These are phyloP conservation scores for Euura lappo DNA, from an alignment of 1,140 invertebrate species.

Conservation along the genomic window DNA sequence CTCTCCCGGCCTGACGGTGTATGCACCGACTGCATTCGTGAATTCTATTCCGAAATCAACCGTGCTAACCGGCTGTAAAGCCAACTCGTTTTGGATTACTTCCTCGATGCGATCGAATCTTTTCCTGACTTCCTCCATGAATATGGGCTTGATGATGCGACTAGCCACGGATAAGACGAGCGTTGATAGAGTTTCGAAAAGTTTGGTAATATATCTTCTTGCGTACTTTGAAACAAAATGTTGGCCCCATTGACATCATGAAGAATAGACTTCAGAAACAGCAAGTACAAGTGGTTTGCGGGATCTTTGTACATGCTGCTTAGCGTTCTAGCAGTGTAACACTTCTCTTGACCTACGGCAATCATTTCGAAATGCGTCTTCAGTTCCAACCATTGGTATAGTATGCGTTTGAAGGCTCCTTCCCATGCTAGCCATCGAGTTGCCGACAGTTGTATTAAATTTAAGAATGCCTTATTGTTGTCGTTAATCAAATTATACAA, in stretches of 20 bases:
- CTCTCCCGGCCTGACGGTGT: slow-evolving; percentile 17
- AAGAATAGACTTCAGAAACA: slow-evolving; percentile 18
- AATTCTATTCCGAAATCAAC: slow-evolving; percentile 22
- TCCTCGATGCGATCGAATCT: slow-evolving; percentile 14
- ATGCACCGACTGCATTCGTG: slow-evolving; percentile 11
- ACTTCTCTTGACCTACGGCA: slow-evolving; percentile 15
- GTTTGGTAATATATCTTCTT: slow-evolving; percentile 16
- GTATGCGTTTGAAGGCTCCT: slow-evolving; percentile 13
- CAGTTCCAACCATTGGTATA: slow-evolving; percentile 23
- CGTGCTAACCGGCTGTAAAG: slow-evolving; percentile 9
- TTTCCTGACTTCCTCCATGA: slow-evolving; percentile 15
- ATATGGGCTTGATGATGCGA: slow-evolving; percentile 15
- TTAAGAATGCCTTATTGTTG: slow-evolving; percentile 13
- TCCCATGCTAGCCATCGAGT: slow-evolving; percentile 23
- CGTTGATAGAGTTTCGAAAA: slow-evolving; percentile 17
- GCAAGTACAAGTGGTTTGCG: slow-evolving; percentile 19
- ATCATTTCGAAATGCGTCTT: slow-evolving; percentile 21
- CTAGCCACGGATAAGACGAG: slow-evolving; percentile 17
- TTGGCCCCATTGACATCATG: slow-evolving; percentile 19
- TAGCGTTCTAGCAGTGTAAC: slow-evolving; percentile 19
- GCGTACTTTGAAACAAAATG: slow-evolving; percentile 21
- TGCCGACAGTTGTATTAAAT: slow-evolving; percentile 18
- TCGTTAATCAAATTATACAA: slow-evolving; percentile 29
- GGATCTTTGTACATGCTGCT: slow-evolving; percentile 22
- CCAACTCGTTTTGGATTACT: slow-evolving; percentile 16